Percentiles rank a stretch among this genome's conserved stretches.
Conservation (phyloP, 1,140 invertebrate species). For the Cylas formicarius region DNA sequence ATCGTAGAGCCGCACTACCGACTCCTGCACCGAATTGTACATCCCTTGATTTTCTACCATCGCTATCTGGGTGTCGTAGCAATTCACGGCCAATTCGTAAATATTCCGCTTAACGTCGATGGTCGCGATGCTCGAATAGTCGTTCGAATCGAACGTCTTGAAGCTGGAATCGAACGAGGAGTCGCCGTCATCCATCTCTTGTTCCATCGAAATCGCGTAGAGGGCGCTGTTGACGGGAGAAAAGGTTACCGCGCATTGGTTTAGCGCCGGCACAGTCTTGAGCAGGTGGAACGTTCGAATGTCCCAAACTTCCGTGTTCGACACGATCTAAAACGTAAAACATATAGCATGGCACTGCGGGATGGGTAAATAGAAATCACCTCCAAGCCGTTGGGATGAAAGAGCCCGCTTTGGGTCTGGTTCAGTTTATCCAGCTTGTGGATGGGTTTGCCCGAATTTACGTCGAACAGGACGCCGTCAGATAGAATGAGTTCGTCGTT, state of each 20-base stretch:
- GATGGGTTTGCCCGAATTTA: conserved; percentile 75
- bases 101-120: conserved; percentile 52
- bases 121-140: conserved; percentile 79
- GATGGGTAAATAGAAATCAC: conserved; percentile 44
- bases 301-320: conserved; percentile 94
- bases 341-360: conserved; percentile 1
- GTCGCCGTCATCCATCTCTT: conserved; percentile 40
- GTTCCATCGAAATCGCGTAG: conserved; percentile 48
- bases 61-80: conserved; percentile 71
- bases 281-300: conserved; percentile 88
- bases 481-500: conserved; percentile 89
- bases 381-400: conserved; percentile 95
- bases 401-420: conserved; percentile 87
- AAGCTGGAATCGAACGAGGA: conserved; percentile 78
- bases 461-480: conserved; percentile 96
- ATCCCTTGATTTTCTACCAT: conserved; percentile 75
- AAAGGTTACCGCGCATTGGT: conserved; percentile 77
- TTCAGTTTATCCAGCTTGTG: conserved; percentile 99
- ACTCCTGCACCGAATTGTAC: conserved; percentile 72
- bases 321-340: conserved; percentile 52
- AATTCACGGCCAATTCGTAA: conserved; percentile 66
- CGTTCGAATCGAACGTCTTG: conserved; percentile 86
- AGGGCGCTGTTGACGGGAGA: conserved; percentile 61
- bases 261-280: conserved; percentile 84
- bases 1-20: conserved; percentile 75